These are phyloP conservation scores for Ceyx margarethae DNA, from an alignment of 2,113 vertebrate species.

Conservation along the genomic window DNA sequence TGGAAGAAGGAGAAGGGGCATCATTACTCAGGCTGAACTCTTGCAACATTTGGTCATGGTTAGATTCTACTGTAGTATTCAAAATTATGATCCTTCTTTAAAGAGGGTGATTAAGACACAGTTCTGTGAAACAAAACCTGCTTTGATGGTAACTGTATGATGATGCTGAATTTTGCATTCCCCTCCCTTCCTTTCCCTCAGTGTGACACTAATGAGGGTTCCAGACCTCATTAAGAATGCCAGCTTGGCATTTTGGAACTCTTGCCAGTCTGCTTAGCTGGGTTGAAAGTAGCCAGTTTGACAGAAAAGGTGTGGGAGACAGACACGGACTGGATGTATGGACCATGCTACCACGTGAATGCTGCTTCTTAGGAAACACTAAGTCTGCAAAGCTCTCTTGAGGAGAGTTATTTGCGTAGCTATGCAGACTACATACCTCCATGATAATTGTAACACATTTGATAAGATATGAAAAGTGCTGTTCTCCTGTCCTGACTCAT, in stretches of 20 bases:
- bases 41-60: neutral
- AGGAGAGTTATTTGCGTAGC: neutral
- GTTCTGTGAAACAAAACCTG: neutral
- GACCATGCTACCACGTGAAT: neutral
- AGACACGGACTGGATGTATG: neutral
- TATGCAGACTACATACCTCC: neutral
- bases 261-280: neutral
- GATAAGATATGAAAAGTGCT: neutral
- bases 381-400: neutral
- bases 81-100: neutral
- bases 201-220: neutral
- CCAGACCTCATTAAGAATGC: neutral
- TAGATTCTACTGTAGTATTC: neutral
- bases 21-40: neutral
- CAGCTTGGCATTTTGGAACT: neutral
- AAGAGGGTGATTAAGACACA: neutral
- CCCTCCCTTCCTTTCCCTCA: neutral
- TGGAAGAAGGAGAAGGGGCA: neutral
- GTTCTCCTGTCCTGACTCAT: neutral
- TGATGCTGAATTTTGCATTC: neutral
- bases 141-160: neutral
- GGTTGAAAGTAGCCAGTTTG: neutral
- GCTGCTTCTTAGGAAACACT: neutral
- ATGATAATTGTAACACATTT: neutral
- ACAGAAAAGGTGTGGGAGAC: neutral